Evolutionary conservation across 2,888 invertebrate genomes (phyloP), one percentile per base, ranked within the genome.

Genomic region (Acheta domesticus): DNA sequence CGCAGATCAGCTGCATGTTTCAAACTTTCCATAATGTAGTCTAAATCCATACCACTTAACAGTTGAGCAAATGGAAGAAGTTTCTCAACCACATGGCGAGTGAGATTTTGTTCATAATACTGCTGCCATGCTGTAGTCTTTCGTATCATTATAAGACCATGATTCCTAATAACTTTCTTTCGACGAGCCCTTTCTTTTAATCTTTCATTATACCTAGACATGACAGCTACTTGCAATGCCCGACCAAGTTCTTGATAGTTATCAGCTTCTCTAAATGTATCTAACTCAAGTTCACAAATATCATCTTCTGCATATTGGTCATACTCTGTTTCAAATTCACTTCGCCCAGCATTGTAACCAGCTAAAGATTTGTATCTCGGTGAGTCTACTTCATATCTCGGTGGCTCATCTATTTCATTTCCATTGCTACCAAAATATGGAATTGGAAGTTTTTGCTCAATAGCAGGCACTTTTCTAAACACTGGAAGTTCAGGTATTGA

Each of bases 281-380:
- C 89, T 81, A 88, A 84, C 75, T 86, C 83, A 80, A 87, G 82
- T 83, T 87, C 86, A 84, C 88, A 87, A 80, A 93, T 87, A 76
- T 94, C 88, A 81, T 90, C 89, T 86, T 97, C 96, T 0, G 96
- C 95, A 84, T 92, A 92, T 81, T 94, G 91, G 85, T 96, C 95
- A 85, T 93, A 94, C 82, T 96, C 96, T 0, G 92, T 88, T 84
- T 93, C 93, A 86, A 97, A 97, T 85, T 96, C 96, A 1, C 95
- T 94, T 81, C 96, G 89, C 11, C 93, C 93, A 23, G 96, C 92
- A 85, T 94, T 94, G 85, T 96, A 97, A 0, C 96, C 96, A 0
- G 94, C 94, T 84, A 94, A 89, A 50, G 91, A 88, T 83, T 92
- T 91, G 80, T 89, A 89, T 80, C 89, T 89, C 48, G 87, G 82